Evolutionary conservation across 2,113 vertebrate species (phyloP).

Genomic region (Prietella phreatophila): DNA sequence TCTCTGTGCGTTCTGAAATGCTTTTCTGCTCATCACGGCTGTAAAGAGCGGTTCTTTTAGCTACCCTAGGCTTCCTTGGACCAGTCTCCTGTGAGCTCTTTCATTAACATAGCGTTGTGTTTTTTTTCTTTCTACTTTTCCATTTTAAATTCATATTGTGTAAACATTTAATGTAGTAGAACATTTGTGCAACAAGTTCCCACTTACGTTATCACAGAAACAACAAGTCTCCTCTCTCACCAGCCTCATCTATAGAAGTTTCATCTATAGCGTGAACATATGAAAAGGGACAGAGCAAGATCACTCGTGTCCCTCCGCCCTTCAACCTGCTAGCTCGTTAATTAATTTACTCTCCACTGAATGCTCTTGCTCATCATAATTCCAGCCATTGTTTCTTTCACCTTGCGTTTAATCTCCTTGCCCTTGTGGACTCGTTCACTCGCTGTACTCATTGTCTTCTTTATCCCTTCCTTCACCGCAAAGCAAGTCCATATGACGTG

Average conservation of each 20-base stretch:
- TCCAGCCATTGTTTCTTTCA: conserved; percentile 63
- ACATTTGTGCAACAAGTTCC: background rate
- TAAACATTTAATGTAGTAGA: background rate
- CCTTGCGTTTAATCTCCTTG: conserved; percentile 43
- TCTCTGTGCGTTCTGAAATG: background rate
- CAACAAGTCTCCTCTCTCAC: background rate
- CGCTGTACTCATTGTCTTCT: conserved; percentile 39
- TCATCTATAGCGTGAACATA: background rate
- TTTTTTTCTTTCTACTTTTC: background rate
- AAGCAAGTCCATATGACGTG: conserved; percentile 33
- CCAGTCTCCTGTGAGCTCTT: background rate
- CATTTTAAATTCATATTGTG: background rate
- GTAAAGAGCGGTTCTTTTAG: background rate
- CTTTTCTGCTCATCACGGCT: background rate
- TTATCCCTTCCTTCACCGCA: conserved; percentile 30
- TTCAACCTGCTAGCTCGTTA: conserved; percentile 47
- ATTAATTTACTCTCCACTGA: conserved; percentile 69
- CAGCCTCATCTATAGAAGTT: background rate
- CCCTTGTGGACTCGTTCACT: conserved; percentile 25
- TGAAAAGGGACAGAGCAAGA: conserved; percentile 1
- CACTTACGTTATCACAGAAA: background rate
- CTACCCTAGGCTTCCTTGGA: too few relatives aligned
- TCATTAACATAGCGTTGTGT: background rate
- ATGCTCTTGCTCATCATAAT: conserved; percentile 64
- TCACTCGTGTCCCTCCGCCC: conserved; percentile 4